Base-by-base conservation (phyloP, 1,140 invertebrate species). In the Parapsyche elsis region DNA sequence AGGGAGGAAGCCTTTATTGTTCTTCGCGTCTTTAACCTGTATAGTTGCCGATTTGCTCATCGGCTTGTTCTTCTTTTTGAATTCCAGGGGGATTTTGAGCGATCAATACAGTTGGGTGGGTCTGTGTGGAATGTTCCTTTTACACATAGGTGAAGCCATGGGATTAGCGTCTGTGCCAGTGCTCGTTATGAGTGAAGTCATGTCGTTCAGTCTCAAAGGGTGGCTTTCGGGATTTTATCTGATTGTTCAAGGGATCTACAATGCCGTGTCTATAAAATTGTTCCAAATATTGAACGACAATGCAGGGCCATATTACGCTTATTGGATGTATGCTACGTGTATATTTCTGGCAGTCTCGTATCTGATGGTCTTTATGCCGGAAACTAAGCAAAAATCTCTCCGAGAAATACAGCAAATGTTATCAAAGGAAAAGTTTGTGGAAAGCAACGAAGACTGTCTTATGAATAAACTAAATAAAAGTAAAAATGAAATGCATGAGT, bases 181-280 rank as follows among this genome's bases (percentile, higher is more conserved):
- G 2, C 16, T 83, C 23, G 70, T 83, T 12, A 81, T 83, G 78
- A 83, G 82, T 67, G 82, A 83, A 78, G 61, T 83, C 14, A 83
- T 83, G 80, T 81, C 80, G 9, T 83, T 80, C 26, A 80, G 78
- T 44, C 46, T 81, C 10, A 83, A 83, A 71, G 80, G 80, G 1
- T 83, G 82, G 82, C 23, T 83, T 19, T 81, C 82, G 12, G 82
- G 80, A 57, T 83, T 83, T 53, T 83, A 81, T 76, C 46, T 76
- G 46, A 80, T 83, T 16, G 74, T 76, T 70, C 82, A 83, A 75
- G 82, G 80, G 12, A 74, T 77, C 16, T 83, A 67, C 38, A 83
- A 83, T 49, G 80, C 80, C 7, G 10, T 30, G 5, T 71, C 80
- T 14, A 83, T 83, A 16, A 81, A 83, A 80, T 14, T 83, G 0